These are phyloP conservation scores for Asobara japonica DNA, from an alignment of 1,140 invertebrate genomes.

Conservation along the genomic window DNA sequence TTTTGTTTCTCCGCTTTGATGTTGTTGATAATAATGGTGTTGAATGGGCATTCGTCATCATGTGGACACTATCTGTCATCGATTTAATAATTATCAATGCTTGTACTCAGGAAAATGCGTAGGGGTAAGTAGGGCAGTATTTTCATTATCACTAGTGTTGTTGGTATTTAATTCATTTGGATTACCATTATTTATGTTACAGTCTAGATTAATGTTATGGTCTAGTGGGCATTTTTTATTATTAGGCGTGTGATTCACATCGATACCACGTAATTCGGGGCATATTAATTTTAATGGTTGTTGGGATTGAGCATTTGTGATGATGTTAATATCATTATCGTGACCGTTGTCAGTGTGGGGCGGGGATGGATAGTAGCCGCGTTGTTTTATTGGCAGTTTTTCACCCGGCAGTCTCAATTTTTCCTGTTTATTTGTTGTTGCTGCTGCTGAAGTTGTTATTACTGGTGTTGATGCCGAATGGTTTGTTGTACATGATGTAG, in stretches of 20 bases:
- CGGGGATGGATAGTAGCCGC: slow-evolving; percentile 59
- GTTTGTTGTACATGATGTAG: slow-evolving; percentile 37
- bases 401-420: slow-evolving; percentile 32
- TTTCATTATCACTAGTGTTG: slow-evolving; percentile 64
- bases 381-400: slow-evolving; percentile 51
- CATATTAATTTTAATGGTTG: slow-evolving; percentile 49
- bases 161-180: slow-evolving; percentile 61
- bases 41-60: slow-evolving; percentile 21
- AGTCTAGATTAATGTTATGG: slow-evolving; percentile 64
- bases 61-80: slow-evolving; percentile 61
- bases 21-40: neutral
- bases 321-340: slow-evolving; percentile 46
- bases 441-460: neutral
- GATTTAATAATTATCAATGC: slow-evolving; percentile 62
- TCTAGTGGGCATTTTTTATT: slow-evolving; percentile 62
- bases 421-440: slow-evolving; percentile 29
- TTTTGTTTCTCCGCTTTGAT: neutral
- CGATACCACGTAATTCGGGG: slow-evolving; percentile 57
- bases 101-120: slow-evolving; percentile 68
- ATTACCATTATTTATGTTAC: slow-evolving; percentile 64
- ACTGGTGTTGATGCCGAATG: slow-evolving; percentile 30
- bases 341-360: slow-evolving; percentile 53
- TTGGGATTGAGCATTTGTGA: slow-evolving; percentile 61
- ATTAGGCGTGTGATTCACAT: slow-evolving; percentile 63
- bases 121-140: slow-evolving; percentile 63